Evolutionary conservation across 2,113 vertebrate species (phyloP).

Genomic region (Sebastes fasciatus): DNA sequence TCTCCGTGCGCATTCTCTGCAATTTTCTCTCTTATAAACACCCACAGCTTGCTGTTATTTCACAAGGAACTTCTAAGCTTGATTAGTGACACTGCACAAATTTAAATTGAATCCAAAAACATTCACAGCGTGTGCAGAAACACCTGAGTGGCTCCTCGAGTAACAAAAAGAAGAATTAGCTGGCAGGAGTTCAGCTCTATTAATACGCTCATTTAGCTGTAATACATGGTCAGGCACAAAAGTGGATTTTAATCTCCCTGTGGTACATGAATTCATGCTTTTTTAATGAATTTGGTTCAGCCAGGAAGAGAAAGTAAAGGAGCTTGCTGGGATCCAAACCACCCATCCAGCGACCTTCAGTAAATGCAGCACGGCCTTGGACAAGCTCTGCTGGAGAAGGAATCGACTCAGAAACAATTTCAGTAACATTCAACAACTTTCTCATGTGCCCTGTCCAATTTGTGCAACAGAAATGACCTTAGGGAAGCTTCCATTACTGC

Average conservation of each 20-base stretch:
- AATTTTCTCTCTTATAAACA: conserved; percentile 62
- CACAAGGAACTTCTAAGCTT: conserved; percentile 41
- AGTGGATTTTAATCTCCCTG: conserved; percentile 43
- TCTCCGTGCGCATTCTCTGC: conserved; percentile 16
- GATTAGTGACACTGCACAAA: conserved; percentile 44
- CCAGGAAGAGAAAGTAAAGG: conserved; percentile 19
- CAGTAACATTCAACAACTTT: conserved; percentile 25
- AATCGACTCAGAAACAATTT: conserved; percentile 41
- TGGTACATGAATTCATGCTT: conserved; percentile 23
- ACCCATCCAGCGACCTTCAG: conserved; percentile 60
- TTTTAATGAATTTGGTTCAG: conserved; percentile 50
- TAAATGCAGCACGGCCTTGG: conserved; percentile 45
- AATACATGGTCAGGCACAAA: conserved; percentile 59
- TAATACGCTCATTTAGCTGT: conserved; percentile 56
- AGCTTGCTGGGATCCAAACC: conserved; percentile 57
- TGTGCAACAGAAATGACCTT: conserved; percentile 49
- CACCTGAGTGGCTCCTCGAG: conserved; percentile 60
- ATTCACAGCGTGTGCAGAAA: conserved; percentile 43
- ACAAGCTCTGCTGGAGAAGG: conserved; percentile 32
- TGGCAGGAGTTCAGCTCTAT: conserved; percentile 44
- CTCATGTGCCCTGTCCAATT: conserved; percentile 55
- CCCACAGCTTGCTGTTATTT: conserved; percentile 54
- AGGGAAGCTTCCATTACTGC: conserved; percentile 42
- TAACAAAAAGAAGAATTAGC: conserved; percentile 7
- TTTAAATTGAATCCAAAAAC: conserved; percentile 51